A percentile compares a stretch with the other conserved stretches of the same genome.
Conservation (phyloP, 2,113 vertebrate species). For the Myrmophylax atrothorax region DNA sequence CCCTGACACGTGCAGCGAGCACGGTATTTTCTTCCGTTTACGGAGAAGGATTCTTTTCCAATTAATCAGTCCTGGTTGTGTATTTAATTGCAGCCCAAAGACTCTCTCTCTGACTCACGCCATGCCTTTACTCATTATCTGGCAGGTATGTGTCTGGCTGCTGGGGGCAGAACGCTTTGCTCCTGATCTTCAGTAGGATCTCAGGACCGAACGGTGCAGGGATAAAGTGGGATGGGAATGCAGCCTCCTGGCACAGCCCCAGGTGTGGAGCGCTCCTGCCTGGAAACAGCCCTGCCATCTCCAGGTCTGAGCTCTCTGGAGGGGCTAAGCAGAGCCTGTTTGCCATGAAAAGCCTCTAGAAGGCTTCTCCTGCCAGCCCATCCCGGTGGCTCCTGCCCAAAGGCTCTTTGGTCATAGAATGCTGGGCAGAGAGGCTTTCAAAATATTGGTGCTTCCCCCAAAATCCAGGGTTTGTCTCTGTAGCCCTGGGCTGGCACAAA, state of each 20-base stretch:
- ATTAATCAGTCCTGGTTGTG: background rate
- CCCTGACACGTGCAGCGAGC: background rate
- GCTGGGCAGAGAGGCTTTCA: background rate
- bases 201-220: background rate
- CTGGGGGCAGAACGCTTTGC: background rate
- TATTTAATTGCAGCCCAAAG: background rate
- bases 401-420: background rate
- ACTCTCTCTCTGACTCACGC: background rate
- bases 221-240: background rate
- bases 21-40: background rate
- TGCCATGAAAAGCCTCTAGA: background rate
- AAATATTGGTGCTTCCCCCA: background rate
- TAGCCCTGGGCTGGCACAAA: background rate
- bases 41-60: background rate
- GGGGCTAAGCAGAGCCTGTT: background rate
- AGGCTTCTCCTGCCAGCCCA: background rate
- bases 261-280: fast-evolving
- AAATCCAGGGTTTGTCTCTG: background rate
- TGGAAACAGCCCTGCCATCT: fast-evolving
- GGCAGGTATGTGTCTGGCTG: background rate
- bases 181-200: background rate
- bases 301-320: background rate
- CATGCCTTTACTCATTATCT: background rate
- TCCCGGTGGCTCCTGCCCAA: background rate
- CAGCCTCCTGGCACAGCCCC: background rate